Base-by-base conservation (phyloP, 2,888 invertebrate species). In the Pteria penguin region DNA sequence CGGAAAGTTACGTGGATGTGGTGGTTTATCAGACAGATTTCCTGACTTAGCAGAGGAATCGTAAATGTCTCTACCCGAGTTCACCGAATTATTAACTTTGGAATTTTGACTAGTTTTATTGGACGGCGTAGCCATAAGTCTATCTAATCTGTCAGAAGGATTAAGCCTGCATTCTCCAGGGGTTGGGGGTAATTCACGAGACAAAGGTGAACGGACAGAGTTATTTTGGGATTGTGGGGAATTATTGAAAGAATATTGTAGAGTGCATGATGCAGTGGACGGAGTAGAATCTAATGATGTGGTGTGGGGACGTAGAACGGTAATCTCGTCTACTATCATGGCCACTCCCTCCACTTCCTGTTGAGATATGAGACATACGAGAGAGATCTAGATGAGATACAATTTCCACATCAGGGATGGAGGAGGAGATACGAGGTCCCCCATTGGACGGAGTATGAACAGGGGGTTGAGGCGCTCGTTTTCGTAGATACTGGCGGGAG, bases 281-380 rank as follows among this genome's bases (percentile, higher is more conserved):
- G 72, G 76, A n/a, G 76, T 77, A 54, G 76, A 77, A 18, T 65
- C 63, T 8, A 73, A 18, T 27, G 76, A 69, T 18, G 69, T 58
- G 72, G 18, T 57, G 58, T 0, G 85, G 82, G n/a, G 83, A 82
- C 2, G 80, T 75, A 24, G 83, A 72, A 45, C 82, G 82, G n/a
- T 79, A 77, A 68, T 84, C 84, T 54, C 74, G 78, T 24, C 83
- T 78, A 63, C 82, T 81, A 75, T 85, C 85, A 63, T 83, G 81
- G 54, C 81, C 86, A 73, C 80, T 86, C 1, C 84, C 85, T 73
- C 85, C 85, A 65, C 83, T 84, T 14, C 84, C 84, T 2, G 84
- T 82, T n/a, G 88, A 87, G 4, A 86, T 82, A 33, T 83, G 81
- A 3, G 89, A 89, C 79, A 86, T 78, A 60, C 83, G 63, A 8